Percentiles rank a stretch among this genome's conserved stretches.
Conservation (phyloP, 2,888 invertebrate species). For the Drosophila testacea region DNA sequence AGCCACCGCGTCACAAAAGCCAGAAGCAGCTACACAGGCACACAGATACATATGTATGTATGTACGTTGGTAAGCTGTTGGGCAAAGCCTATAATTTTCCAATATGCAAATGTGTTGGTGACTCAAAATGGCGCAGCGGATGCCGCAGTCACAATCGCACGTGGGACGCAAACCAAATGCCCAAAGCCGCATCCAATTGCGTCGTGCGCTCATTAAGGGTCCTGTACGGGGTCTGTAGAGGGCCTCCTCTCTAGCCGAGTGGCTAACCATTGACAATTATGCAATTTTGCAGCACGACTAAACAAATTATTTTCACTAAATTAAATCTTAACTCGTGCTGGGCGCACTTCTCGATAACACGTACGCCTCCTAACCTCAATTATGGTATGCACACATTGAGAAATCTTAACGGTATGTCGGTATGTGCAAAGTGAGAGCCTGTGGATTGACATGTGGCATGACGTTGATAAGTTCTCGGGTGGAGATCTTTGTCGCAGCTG, state of each 20-base stretch:
- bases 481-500: constrained; percentile 47
- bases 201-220: constrained; percentile 54
- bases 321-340: constrained; percentile 83
- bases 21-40: constrained; percentile 52
- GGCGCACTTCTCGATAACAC: constrained; percentile 66
- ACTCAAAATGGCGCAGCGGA: constrained; percentile 72
- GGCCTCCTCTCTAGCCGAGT: constrained; percentile 35
- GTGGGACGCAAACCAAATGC: constrained; percentile 41
- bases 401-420: constrained; percentile 30
- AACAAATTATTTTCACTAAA: constrained; percentile 82
- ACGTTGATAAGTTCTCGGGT: constrained; percentile 51
- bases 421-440: constrained; percentile 38
- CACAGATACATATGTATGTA: neutral
- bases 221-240: constrained; percentile 8
- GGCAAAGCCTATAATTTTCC: constrained; percentile 72
- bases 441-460: constrained; percentile 71
- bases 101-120: constrained; percentile 77
- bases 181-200: constrained; percentile 43
- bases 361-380: constrained; percentile 47
- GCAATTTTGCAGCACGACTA: constrained; percentile 77
- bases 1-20: constrained; percentile 66
- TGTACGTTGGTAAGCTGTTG: constrained; percentile 25
- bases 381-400: constrained; percentile 15
- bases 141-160: constrained; percentile 34
- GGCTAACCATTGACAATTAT: constrained; percentile 71